phyloP scores from a whole-genome alignment of 1,140 invertebrate genomes.

The Mya arenaria region DNA sequence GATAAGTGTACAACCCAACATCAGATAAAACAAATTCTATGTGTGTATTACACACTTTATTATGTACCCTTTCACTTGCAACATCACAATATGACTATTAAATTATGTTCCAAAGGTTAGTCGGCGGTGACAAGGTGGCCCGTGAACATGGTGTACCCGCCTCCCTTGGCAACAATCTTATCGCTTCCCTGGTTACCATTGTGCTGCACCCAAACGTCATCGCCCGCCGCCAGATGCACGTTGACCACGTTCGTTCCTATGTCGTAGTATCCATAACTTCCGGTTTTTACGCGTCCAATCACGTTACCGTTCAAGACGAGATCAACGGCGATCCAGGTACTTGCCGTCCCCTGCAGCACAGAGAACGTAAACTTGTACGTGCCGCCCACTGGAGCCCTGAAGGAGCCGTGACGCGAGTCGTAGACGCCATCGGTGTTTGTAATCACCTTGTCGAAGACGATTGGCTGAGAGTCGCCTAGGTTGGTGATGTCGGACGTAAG shows the following conservation, averaged over 20 bases:
- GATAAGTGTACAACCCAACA: too few species aligned
- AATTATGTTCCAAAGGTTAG: too few species aligned
- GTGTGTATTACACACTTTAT: too few species aligned
- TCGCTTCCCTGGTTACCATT: not conserved
- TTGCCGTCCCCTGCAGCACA: constrained; percentile 28
- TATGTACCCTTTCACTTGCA: too few species aligned
- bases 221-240: constrained; percentile 22
- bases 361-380: constrained; percentile 51
- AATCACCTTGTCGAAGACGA: constrained; percentile 43
- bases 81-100: too few species aligned
- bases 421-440: constrained; percentile 31
- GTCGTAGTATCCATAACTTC: constrained; percentile 24
- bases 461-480: constrained; percentile 10
- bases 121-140: constrained; percentile 37
- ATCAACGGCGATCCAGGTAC: constrained; percentile 24
- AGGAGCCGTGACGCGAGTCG: constrained; percentile 25
- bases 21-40: too few species aligned
- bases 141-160: constrained; percentile 43
- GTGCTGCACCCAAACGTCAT: constrained; percentile 47
- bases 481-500: constrained; percentile 26
- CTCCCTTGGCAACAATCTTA: not conserved
- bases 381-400: constrained; percentile 39
- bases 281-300: constrained; percentile 36
- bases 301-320: constrained; percentile 26
- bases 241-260: constrained; percentile 42